Base-by-base conservation (phyloP, 2,797 vertebrate genomes). In the Monodelphis domestica region DNA sequence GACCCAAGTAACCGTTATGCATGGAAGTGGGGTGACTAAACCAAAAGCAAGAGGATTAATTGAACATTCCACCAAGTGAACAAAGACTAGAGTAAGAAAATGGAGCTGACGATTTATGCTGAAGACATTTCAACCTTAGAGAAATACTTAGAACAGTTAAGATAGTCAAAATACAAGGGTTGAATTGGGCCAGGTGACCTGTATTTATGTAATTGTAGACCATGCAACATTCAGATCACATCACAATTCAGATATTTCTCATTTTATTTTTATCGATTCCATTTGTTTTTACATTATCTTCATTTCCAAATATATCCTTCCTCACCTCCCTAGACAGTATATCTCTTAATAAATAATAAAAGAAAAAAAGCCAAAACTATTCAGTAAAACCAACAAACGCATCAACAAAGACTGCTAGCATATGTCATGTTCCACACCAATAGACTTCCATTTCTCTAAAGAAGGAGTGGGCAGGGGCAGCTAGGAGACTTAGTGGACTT, bases 11-110 rank as follows among this genome's bases (percentile, higher is more conserved):
- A 91, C 0, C 1, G 56, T 55, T 59, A 91, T 94, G 91, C 45
- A 78, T 45, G 38, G 63, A 21, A 78, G 21, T 10, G 45, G 63
- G 17, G 70, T 78, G 38, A 78, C 17, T 11, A 29, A 3, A 78
- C 33, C 54, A 96, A 96, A 96, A 97, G 95, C 45, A 95, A 0
- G 97, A 53, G 45, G 57, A 91, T 59, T 50, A n/a, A 92, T 91
- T 91, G 93, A 91, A 51, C 21, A 95, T 90, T 90, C 91, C 26
- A 78, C 12, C 26, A 29, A 94, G 38, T 53, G 78, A 70, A 78
- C 88, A 94, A 89, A 30, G 63, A 70, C 53, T 33, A 57, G 45
- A 84, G 51, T 88, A 90, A 93, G 38, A 91, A 95, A 96, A 57
- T 14, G 12, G 29, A 90, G 89, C 21, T 90, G 89, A 90, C 15